Percentiles rank a stretch among this genome's conserved stretches.
Conservation (phyloP, 2,797 vertebrate genomes). For the Chelon auratus region DNA sequence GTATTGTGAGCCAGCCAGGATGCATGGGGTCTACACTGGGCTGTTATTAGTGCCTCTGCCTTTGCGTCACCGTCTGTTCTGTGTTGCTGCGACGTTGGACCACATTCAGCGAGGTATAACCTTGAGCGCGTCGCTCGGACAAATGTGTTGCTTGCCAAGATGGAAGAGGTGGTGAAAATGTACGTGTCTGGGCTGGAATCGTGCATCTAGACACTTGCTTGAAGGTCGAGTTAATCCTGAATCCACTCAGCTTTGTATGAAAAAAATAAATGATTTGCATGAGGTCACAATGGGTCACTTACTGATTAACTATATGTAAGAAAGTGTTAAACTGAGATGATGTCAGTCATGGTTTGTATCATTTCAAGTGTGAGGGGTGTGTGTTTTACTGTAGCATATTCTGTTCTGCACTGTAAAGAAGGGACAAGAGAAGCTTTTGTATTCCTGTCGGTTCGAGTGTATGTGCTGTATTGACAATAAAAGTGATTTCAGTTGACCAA, state of each 20-base stretch:
- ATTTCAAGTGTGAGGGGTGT: conserved; percentile 58
- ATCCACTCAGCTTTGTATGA: conserved; percentile 15
- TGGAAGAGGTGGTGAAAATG: conserved; percentile 9
- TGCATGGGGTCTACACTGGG: conserved; percentile 33
- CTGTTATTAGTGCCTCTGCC: conserved; percentile 44
- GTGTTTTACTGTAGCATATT: conserved; percentile 71
- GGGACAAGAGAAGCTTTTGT: conserved; percentile 76
- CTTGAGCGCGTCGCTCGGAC: conserved; percentile 5
- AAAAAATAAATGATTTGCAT: conserved; percentile 44
- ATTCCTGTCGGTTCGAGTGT: conserved; percentile 70
- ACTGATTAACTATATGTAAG: conserved; percentile 18
- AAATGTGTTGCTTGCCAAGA: conserved; percentile 32
- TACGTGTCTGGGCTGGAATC: conserved; percentile 30
- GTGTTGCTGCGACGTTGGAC: conserved; percentile 38
- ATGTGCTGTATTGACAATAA: conserved; percentile 81
- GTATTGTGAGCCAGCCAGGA: conserved; percentile 35
- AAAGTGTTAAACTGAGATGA: conserved; percentile 48
- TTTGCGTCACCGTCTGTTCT: conserved; percentile 5
- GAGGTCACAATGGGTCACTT: conserved; percentile 56
- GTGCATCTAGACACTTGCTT: conserved; percentile 31
- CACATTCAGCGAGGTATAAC: conserved; percentile 22
- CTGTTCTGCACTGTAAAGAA: conserved; percentile 69
- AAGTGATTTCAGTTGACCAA: conserved; percentile 68
- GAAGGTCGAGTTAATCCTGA: conserved; percentile 11
- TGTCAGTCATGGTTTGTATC: conserved; percentile 37